Base-by-base conservation (phyloP, 2,888 invertebrate species). In the Protophormia terraenovae region DNA sequence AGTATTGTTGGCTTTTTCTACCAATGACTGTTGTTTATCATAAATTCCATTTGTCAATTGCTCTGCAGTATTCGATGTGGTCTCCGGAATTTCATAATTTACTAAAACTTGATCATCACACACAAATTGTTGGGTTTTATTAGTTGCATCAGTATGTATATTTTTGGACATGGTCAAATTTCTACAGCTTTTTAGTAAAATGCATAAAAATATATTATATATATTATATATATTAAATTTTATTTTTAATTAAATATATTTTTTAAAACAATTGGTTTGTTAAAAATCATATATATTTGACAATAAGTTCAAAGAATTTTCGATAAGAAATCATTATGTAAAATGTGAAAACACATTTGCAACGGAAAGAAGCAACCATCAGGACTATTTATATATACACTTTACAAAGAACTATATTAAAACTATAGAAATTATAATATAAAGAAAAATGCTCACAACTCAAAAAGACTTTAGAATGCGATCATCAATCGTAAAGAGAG, bases 1-100 rank as follows among this genome's bases (percentile, higher is more conserved):
- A 7, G 87, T 88, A 47, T 84, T 87, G 47, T 87, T 88, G 1
- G 88, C 88, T 4, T 82, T 84, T 32, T 88, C 86, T 0, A 76
- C 80, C 10, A 87, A 53, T 2, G 80, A 75, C n/a, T 86, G 84
- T 16, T 87, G 83, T 58, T 87, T 86, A 32, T 86, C 85, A 50
- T 80, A 86, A 1, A 82, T 29, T 45, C 24, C 50, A 64, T 38
- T 55, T 4, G 32, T 0, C 14, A 27, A 22, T 29, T 22, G 10
- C 14, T 41, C 27, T 19, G 64, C 2, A n/a, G 7, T 16, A 14
- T 14, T 3, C 45, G 50, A 10, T 47, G 19, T 4, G 6, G 14
- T 22, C n/a, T n/a, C n/a, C n/a, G n/a, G n/a, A n/a, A n/a, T n/a
- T n/a, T 76, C 69, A 19, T 32, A 24, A 38, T 14, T 58, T 47